Evolutionary conservation across 2,888 invertebrate species (phyloP).

Genomic region (Eugnorisma glareosa): DNA sequence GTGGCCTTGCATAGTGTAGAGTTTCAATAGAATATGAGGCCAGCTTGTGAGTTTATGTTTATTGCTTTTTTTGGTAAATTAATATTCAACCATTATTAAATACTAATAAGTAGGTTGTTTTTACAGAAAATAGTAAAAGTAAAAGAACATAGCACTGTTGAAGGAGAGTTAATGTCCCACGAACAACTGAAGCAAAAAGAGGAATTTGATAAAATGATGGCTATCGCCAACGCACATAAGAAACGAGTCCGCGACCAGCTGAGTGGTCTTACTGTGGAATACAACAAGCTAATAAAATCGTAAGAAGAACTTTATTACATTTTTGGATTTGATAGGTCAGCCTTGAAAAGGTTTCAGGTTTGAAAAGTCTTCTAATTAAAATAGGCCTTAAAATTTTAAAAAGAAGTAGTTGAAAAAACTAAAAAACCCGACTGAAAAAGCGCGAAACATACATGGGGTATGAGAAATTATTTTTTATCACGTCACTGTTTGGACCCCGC

Average conservation of each 20-base stretch:
- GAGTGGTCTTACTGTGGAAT: constrained; percentile 89
- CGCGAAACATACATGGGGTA: background rate
- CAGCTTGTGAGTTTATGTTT: background rate
- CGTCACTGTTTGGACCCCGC: background rate
- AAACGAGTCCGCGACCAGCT: constrained; percentile 90
- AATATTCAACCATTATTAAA: background rate
- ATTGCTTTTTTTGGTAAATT: background rate
- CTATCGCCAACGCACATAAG: constrained; percentile 92
- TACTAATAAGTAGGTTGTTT: background rate
- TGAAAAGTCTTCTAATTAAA: too few species aligned
- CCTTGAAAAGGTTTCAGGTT: too few species aligned
- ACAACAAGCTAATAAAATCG: constrained; percentile 90
- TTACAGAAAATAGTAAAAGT: constrained; percentile 74
- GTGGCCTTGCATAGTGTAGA: background rate
- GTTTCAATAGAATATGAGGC: background rate
- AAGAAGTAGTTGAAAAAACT: too few species aligned
- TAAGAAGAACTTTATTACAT: constrained; percentile 68
- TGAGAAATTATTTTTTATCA: background rate
- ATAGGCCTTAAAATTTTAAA: too few species aligned
- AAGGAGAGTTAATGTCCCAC: constrained; percentile 86
- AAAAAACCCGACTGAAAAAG: too few species aligned
- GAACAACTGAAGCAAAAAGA: constrained; percentile 93
- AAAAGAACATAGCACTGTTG: constrained; percentile 82
- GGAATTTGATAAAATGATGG: constrained; percentile 91
- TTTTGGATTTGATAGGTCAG: background rate